Conservation (phyloP, 2,888 invertebrate genomes). For the Hesperia comma region DNA sequence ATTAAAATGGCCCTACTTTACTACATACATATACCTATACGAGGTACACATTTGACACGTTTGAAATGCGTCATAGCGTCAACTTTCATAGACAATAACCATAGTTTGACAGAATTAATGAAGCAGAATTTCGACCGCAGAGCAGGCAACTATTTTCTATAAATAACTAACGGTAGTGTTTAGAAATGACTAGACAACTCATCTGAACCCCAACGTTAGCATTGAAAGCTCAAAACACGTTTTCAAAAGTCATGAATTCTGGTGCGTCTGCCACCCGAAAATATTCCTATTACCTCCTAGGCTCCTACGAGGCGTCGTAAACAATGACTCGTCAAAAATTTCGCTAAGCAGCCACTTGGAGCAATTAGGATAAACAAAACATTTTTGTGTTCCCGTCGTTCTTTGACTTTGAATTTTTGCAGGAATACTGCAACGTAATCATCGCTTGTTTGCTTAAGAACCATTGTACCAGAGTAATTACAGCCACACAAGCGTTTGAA, state of each 20-base stretch:
- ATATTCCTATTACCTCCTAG: constrained; percentile 71
- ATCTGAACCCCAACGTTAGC: neutral
- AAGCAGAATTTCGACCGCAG: too few species aligned
- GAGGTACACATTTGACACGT: too few species aligned
- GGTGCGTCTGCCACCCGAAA: constrained; percentile 66
- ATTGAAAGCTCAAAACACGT: constrained; percentile 41
- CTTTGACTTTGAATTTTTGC: constrained; percentile 38
- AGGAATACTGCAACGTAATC: constrained; percentile 19
- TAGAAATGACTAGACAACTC: constrained; percentile 9
- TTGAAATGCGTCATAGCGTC: too few species aligned
- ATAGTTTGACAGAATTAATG: too few species aligned
- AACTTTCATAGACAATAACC: too few species aligned
- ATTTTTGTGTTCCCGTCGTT: constrained; percentile 68
- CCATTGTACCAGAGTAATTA: constrained; percentile 3
- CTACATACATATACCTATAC: too few species aligned
- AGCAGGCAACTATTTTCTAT: too few species aligned
- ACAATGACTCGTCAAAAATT: constrained; percentile 79
- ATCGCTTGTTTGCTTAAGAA: constrained; percentile 10
- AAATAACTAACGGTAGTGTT: too few species aligned
- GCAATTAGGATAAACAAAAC: constrained; percentile 82
- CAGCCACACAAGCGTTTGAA: constrained; percentile 1
- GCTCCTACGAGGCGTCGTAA: constrained; percentile 67
- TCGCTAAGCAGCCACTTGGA: constrained; percentile 77
- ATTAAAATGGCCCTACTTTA: too few species aligned
- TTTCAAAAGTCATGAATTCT: constrained; percentile 75